These are phyloP conservation scores for Synanthedon tipuliformis DNA, from an alignment of 2,888 invertebrate species.

Conservation along the genomic window DNA sequence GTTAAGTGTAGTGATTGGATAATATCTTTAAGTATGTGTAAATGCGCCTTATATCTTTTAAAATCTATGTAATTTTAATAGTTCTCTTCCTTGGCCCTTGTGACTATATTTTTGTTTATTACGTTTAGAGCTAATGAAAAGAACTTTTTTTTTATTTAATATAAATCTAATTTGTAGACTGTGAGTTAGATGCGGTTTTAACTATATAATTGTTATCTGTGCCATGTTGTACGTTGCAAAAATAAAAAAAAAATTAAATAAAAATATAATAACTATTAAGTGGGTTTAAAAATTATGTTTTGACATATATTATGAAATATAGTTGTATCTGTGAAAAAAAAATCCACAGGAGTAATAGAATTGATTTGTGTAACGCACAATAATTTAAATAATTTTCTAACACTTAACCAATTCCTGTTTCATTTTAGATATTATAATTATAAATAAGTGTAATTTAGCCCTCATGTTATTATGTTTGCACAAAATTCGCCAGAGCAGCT, in stretches of 20 bases:
- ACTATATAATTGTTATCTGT: background rate
- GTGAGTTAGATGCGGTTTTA: background rate
- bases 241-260: background rate
- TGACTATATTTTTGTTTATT: background rate
- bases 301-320: background rate
- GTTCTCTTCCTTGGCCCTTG: background rate
- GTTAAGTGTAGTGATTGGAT: slow-evolving; percentile 30
- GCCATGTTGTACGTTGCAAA: background rate
- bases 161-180: background rate
- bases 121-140: too few species aligned
- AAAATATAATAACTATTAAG: background rate
- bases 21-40: slow-evolving; percentile 25
- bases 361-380: background rate
- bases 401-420: background rate
- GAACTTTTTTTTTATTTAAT: too few species aligned
- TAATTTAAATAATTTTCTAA: background rate
- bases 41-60: slow-evolving; percentile 39
- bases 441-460: background rate
- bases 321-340: background rate
- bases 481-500: background rate
- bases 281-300: background rate
- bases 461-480: background rate
- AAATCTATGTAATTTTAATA: slow-evolving; percentile 16
- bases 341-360: background rate
- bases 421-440: background rate